phyloP scores from a whole-genome alignment of 2,888 invertebrate species.

The Crematogaster levior region DNA sequence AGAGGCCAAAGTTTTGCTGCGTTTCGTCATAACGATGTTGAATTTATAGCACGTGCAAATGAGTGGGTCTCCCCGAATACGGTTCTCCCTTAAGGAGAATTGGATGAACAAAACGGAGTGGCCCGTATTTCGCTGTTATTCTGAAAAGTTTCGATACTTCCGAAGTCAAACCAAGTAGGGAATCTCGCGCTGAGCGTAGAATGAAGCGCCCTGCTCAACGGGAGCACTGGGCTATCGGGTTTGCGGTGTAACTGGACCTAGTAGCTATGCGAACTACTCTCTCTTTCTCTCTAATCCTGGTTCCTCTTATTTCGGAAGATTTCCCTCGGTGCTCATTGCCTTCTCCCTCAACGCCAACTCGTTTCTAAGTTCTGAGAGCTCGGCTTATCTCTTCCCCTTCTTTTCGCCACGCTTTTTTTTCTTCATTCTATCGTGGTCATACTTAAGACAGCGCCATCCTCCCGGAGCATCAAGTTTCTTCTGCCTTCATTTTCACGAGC shows the following conservation, averaged over 20 bases:
- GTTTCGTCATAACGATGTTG: background rate
- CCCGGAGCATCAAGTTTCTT: slow-evolving; percentile 55
- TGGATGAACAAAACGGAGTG: slow-evolving; percentile 25
- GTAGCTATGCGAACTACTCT: slow-evolving; percentile 71
- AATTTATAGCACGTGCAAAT: slow-evolving; percentile 11
- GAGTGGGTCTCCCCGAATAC: background rate
- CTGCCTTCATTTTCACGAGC: slow-evolving; percentile 26
- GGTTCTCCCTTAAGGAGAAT: background rate
- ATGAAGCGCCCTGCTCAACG: slow-evolving; percentile 62
- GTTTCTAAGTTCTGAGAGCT: slow-evolving; percentile 73
- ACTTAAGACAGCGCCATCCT: slow-evolving; percentile 49
- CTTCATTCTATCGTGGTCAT: slow-evolving; percentile 24
- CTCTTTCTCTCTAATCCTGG: slow-evolving; percentile 56
- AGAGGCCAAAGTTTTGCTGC: background rate
- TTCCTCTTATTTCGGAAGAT: slow-evolving; percentile 80
- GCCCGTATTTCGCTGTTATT: slow-evolving; percentile 41
- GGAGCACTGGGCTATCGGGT: slow-evolving; percentile 76
- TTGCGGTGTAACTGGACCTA: slow-evolving; percentile 77
- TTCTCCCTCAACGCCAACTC: slow-evolving; percentile 74
- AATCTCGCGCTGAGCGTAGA: slow-evolving; percentile 50
- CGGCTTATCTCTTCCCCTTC: slow-evolving; percentile 66
- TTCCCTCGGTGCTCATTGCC: slow-evolving; percentile 82
- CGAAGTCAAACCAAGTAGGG: slow-evolving; percentile 52
- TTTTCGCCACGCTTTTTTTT: slow-evolving; percentile 23
- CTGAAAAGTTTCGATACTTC: slow-evolving; percentile 63